A percentile compares a stretch with the other conserved stretches of the same genome.
Conservation (phyloP, 2,888 invertebrate species). For the Sarcophaga caerulescens region DNA sequence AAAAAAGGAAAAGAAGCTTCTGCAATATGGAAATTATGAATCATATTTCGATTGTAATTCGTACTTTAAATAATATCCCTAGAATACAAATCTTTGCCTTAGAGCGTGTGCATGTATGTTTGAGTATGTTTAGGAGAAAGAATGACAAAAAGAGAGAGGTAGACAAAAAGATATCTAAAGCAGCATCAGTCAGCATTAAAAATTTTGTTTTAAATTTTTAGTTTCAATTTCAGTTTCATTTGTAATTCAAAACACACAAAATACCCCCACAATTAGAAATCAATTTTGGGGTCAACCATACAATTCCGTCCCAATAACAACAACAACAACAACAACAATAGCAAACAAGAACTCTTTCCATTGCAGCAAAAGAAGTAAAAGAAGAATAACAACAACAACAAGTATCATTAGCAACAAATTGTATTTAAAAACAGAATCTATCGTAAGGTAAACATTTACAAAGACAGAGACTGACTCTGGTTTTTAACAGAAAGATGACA, state of each 20-base stretch:
- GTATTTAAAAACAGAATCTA: constrained; percentile 19
- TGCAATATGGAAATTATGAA: too few relatives aligned
- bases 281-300: constrained; percentile 30
- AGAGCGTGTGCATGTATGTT: too few relatives aligned
- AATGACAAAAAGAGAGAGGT: neutral
- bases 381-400: neutral
- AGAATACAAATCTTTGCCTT: too few relatives aligned
- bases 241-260: constrained; percentile 53
- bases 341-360: neutral
- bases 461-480: neutral
- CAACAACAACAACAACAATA: neutral
- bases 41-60: too few relatives aligned
- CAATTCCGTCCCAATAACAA: neutral
- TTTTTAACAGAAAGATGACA: neutral
- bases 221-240: constrained; percentile 41
- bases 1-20: too few relatives aligned
- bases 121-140: neutral
- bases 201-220: constrained; percentile 3
- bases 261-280: constrained; percentile 41
- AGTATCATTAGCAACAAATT: constrained; percentile 30
- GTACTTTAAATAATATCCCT: too few relatives aligned
- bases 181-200: constrained; percentile 6
- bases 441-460: constrained; percentile 14
- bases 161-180: neutral
- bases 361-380: neutral